Conservation (phyloP, 2,797 vertebrate species). For the Danio choprae region DNA sequence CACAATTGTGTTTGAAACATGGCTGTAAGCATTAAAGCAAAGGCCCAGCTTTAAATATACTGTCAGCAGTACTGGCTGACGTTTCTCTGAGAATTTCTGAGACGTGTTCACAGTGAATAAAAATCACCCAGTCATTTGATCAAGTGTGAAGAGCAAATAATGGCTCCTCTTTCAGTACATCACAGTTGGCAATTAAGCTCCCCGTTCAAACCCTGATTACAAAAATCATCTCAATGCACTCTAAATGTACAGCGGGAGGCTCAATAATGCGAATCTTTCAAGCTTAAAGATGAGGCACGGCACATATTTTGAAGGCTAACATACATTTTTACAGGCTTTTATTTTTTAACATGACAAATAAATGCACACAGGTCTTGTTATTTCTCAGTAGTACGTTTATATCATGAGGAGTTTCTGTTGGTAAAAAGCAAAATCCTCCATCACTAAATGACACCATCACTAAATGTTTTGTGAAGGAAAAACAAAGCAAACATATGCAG, state of each 20-base stretch:
- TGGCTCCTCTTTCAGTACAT: constrained; percentile 54
- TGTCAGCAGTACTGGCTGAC: constrained; percentile 1
- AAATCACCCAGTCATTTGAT: constrained; percentile 61
- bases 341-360: not conserved
- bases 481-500: not conserved
- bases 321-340: not conserved
- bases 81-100: constrained; percentile 37
- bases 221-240: constrained; percentile 42
- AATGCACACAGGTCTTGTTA: not conserved
- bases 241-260: constrained; percentile 40
- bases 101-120: constrained; percentile 50
- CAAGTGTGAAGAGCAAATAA: constrained; percentile 59
- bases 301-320: not conserved
- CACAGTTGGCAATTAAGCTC: constrained; percentile 37
- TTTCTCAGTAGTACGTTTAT: constrained; percentile 1
- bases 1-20: constrained; percentile 52
- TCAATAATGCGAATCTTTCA: constrained; percentile 9
- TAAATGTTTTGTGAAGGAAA: not conserved
- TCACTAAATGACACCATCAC: not conserved
- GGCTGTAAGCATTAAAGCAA: constrained; percentile 7
- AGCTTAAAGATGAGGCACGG: not conserved
- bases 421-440: not conserved
- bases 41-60: constrained; percentile 29
- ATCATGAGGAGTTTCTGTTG: not conserved
- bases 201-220: constrained; percentile 49